A percentile compares a stretch with the other conserved stretches of the same genome.
These are phyloP conservation scores for Cryptus armator DNA, from an alignment of 2,888 invertebrate genomes.

Conservation along the genomic window DNA sequence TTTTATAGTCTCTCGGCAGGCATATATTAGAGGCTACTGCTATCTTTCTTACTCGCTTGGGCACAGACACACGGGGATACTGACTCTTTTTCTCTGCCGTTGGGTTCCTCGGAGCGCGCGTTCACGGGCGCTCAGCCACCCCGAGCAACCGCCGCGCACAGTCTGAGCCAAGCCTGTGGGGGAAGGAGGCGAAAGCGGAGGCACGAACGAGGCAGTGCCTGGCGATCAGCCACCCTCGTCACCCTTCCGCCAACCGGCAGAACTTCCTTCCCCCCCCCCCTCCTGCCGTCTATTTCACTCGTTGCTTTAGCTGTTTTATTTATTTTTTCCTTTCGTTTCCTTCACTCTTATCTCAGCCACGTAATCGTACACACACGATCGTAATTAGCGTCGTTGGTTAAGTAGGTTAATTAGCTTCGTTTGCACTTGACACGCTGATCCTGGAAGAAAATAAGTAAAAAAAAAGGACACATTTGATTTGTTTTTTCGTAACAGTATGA, in stretches of 20 bases:
- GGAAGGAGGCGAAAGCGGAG: constrained; percentile 74
- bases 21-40: constrained; percentile 82
- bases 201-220: constrained; percentile 82
- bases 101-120: constrained; percentile 51
- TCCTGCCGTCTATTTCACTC: constrained; percentile 62
- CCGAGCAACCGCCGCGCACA: constrained; percentile 69
- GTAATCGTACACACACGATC: constrained; percentile 67
- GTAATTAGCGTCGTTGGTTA: constrained; percentile 56
- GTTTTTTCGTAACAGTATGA: not conserved
- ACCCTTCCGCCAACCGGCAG: constrained; percentile 58
- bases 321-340: constrained; percentile 42
- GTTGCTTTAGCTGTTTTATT: constrained; percentile 22
- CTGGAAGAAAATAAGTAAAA: not conserved
- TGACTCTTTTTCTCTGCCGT: constrained; percentile 66
- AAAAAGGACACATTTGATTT: not conserved
- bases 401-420: constrained; percentile 56
- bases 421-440: constrained; percentile 42
- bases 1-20: constrained; percentile 85
- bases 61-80: constrained; percentile 43
- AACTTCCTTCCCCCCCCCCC: constrained; percentile 66
- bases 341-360: constrained; percentile 33
- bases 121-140: constrained; percentile 56
- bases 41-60: constrained; percentile 69
- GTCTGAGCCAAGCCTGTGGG: constrained; percentile 72
- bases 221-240: constrained; percentile 78